phyloP scores from a whole-genome alignment of 2,113 vertebrate genomes.

The Mesocricetus auratus region DNA sequence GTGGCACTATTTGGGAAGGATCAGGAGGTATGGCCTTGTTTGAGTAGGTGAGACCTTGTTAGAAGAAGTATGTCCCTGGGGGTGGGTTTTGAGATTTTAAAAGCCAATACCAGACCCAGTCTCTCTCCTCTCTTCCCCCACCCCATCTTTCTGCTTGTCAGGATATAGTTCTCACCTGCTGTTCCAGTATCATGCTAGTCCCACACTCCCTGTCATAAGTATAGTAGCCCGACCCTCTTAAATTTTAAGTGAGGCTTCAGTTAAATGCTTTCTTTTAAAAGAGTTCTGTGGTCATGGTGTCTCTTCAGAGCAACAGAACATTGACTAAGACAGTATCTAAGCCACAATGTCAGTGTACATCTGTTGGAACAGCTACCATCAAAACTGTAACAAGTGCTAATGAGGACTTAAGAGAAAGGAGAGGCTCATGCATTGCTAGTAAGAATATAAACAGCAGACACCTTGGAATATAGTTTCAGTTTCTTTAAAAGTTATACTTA shows the following conservation, averaged over 20 bases:
- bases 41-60: neutral
- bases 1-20: neutral
- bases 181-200: neutral
- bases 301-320: neutral
- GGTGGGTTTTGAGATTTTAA: too few species aligned
- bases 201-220: neutral
- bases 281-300: neutral
- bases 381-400: neutral
- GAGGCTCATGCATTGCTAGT: neutral
- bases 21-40: neutral
- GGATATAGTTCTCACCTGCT: neutral
- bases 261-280: neutral
- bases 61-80: too few species aligned
- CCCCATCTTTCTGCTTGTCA: neutral
- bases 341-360: neutral
- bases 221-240: neutral
- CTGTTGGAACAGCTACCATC: neutral
- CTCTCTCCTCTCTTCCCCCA: too few species aligned
- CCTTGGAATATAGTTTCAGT: neutral
- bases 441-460: neutral
- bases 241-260: neutral
- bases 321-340: neutral
- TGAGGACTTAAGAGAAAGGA: neutral
- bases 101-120: too few species aligned
- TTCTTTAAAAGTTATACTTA: constrained; percentile 28